A percentile compares a stretch with the other conserved stretches of the same genome.
These are phyloP conservation scores for Caenorhabditis becei DNA, from an alignment of 2,888 invertebrate genomes.

Conservation along the genomic window DNA sequence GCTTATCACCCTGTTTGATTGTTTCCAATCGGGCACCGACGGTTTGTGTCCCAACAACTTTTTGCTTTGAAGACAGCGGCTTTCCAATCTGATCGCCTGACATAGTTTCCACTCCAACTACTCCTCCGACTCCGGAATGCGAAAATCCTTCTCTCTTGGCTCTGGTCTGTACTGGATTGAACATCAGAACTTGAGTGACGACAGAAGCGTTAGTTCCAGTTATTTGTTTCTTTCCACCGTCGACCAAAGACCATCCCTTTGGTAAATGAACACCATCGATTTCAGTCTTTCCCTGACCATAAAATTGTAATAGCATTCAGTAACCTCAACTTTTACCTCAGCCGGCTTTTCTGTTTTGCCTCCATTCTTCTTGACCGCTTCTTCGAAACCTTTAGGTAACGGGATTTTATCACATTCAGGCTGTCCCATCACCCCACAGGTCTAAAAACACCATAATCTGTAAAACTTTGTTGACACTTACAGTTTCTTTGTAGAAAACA, in stretches of 20 bases:
- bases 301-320: too few species aligned
- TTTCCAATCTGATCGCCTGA: conserved; percentile 42
- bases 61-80: conserved; percentile 37
- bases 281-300: conserved; percentile 42
- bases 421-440: conserved; percentile 66
- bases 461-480: conserved; percentile 15
- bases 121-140: conserved; percentile 59
- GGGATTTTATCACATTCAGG: conserved; percentile 68
- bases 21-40: conserved; percentile 44
- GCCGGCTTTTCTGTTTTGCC: conserved; percentile 9
- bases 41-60: conserved; percentile 48
- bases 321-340: too few species aligned
- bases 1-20: conserved; percentile 52
- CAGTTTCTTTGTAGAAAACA: conserved; percentile 67
- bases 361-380: conserved; percentile 46
- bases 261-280: conserved; percentile 59
- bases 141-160: conserved; percentile 35
- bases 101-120: conserved; percentile 54
- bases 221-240: conserved; percentile 58
- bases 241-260: conserved; percentile 66
- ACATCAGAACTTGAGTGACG: conserved; percentile 60
- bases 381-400: conserved; percentile 61
- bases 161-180: conserved; percentile 43
- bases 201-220: conserved; percentile 57
- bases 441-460: conserved; percentile 17